These are phyloP conservation scores for Agrochola litura DNA, from an alignment of 2,888 invertebrate species.

Conservation along the genomic window DNA sequence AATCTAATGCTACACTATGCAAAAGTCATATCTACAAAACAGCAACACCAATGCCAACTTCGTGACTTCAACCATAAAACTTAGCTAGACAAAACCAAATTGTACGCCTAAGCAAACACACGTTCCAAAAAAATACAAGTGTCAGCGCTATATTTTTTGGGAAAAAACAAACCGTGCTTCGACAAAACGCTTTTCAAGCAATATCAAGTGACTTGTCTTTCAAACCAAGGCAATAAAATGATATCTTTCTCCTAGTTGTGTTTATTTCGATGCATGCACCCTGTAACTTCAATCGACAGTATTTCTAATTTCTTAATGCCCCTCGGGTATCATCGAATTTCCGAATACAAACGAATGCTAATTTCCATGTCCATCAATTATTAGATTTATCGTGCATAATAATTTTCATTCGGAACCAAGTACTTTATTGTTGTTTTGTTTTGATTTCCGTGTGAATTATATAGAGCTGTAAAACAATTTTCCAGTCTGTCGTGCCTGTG, in stretches of 20 bases:
- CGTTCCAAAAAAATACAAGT: not conserved
- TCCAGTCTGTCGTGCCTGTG: no score
- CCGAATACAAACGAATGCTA: no score
- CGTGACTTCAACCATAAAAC: not conserved
- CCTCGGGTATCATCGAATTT: no score
- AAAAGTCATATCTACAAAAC: not conserved
- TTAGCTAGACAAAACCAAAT: not conserved
- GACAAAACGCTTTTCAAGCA: constrained; percentile 8
- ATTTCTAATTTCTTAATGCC: no score
- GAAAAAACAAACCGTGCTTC: not conserved
- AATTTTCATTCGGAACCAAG: no score
- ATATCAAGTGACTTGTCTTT: not conserved
- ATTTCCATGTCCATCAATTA: no score
- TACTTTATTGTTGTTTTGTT: no score
- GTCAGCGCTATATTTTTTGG: not conserved
- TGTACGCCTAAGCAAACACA: no score
- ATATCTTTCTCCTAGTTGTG: not conserved
- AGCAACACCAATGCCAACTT: not conserved
- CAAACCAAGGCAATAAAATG: not conserved
- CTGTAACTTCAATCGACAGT: not conserved
- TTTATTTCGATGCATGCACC: not conserved
- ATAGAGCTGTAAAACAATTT: no score
- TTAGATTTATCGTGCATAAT: no score
- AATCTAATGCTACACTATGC: not conserved
- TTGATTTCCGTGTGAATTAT: no score